A percentile compares a stretch with the other conserved stretches of the same genome.
phyloP scores from a whole-genome alignment of 2,113 vertebrate genomes.

The Axis porcinus region DNA sequence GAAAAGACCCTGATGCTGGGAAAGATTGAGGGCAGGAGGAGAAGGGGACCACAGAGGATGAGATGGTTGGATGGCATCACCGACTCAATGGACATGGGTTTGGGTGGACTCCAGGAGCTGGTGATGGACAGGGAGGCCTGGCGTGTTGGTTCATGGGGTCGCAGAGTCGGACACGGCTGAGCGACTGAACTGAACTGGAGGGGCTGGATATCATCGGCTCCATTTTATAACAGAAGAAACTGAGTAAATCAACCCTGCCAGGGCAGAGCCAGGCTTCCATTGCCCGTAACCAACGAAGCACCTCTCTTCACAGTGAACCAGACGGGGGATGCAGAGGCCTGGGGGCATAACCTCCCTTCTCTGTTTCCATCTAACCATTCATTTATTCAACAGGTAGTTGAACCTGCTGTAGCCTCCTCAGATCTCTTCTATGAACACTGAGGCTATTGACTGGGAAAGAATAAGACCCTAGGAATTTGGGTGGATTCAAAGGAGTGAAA shows the following conservation, averaged over 20 bases:
- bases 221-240: neutral
- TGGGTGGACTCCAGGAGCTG: neutral
- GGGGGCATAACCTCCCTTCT: neutral
- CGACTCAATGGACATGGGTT: neutral
- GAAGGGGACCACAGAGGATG: neutral
- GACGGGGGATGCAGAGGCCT: neutral
- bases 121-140: neutral
- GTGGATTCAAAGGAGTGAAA: neutral
- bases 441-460: neutral
- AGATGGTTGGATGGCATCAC: neutral
- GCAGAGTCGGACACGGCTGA: neutral
- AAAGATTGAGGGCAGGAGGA: neutral
- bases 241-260: neutral
- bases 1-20: neutral
- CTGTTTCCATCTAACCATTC: neutral
- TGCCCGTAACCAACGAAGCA: too few relatives aligned
- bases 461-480: neutral
- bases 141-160: neutral
- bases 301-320: neutral
- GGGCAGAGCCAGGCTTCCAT: neutral
- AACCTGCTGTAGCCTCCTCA: neutral
- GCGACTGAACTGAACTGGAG: neutral
- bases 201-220: fast-evolving
- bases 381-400: neutral
- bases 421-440: neutral